Evolutionary conservation across 2,888 invertebrate species (phyloP), one percentile per base, ranked within the genome.

Genomic region (Andrena praecox): DNA sequence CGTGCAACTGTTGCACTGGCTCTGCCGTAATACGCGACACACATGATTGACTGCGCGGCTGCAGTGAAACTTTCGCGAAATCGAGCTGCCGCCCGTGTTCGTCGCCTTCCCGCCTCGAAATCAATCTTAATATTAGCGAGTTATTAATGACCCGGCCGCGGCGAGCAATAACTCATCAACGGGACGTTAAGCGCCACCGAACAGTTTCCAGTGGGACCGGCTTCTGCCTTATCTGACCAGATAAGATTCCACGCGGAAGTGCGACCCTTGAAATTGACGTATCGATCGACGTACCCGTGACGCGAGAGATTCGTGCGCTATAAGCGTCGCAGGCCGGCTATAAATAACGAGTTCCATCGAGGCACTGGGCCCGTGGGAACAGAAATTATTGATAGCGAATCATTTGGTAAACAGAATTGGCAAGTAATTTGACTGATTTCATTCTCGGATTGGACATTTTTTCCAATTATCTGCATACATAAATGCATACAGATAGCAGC

Each of bases 71-170:
- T 85, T 85, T 77, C 71, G 85, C 54, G 85, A 70, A 80, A 80
- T 79, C 72, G 64, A 76, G 62, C 78, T 62, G 67, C 64, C 69
- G 62, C 50, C 70, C 76, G 62, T 79, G 79, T 68, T 77, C 68
- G 54, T 76, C 76, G 73, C 64, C 60, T 68, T 56, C 67, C 59
- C 56, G 68, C 62, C 77, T 78, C 69, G 72, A 77, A 87, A 87
- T 87, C 87, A 87, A 87, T 87, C 87, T 85, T 85, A 85, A 88
- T 87, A 88, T 83, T 79, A 73, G 78, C 72, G 69, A 78, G 67
- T 87, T 87, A 87, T 88, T 87, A 87, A 88, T 85, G 88, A 83
- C 81, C 79, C 71, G 74, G 56, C 68, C 78, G 67, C 63, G 79
- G 68, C 67, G 79, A 69, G 88, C 83, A 78, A 87, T 87, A 85